phyloP scores from a whole-genome alignment of 2,797 vertebrate genomes.

The Enteromius viviparus region DNA sequence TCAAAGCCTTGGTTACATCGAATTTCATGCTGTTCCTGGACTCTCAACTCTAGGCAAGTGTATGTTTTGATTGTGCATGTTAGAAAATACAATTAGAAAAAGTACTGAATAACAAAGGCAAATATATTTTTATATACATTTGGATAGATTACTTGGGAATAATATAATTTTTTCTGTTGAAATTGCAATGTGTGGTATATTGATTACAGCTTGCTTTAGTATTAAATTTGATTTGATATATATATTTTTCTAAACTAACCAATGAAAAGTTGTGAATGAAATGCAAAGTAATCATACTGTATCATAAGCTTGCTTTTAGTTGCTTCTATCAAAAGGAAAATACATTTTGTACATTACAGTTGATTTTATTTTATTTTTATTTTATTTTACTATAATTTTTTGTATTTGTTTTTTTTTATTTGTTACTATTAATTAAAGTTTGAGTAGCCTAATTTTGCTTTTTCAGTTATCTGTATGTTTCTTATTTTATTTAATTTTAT shows the following conservation, averaged over 20 bases:
- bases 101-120: not conserved
- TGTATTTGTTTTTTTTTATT: not conserved
- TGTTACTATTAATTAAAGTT: not conserved
- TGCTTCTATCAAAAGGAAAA: not conserved
- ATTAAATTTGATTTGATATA: not conserved
- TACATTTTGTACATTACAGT: too few species aligned
- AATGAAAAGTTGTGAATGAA: not conserved
- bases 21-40: not conserved
- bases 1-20: not conserved
- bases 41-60: constrained; percentile 21
- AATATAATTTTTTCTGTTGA: not conserved
- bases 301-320: not conserved
- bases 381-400: not conserved
- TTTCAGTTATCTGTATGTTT: not conserved
- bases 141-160: not conserved
- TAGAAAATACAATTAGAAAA: not conserved
- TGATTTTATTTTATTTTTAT: not conserved
- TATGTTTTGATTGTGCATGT: not conserved
- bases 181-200: not conserved
- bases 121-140: not conserved
- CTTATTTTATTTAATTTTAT: not conserved
- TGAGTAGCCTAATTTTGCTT: not conserved
- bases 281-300: not conserved
- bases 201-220: not conserved
- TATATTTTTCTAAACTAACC: not conserved